These are phyloP conservation scores for Micromussa lordhowensis DNA, from an alignment of 92 coral and sea anemone species.

Conservation along the genomic window DNA sequence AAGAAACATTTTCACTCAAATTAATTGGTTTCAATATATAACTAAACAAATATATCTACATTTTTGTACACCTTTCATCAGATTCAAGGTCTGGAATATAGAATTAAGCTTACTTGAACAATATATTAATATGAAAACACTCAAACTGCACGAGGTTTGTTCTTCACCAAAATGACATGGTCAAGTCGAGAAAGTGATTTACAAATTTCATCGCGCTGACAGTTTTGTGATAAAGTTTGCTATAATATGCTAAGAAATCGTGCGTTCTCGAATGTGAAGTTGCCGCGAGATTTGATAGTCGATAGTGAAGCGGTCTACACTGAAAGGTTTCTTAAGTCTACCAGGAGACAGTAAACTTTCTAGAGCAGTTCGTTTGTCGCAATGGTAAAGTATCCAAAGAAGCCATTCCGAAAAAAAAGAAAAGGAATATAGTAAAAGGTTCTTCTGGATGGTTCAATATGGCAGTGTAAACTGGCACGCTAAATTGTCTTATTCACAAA, in stretches of 20 bases:
- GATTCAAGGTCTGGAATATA: neutral
- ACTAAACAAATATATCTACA: neutral
- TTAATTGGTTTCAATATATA: neutral
- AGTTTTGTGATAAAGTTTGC: neutral
- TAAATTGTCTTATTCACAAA: too few relatives aligned
- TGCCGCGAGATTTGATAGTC: conserved; percentile 79
- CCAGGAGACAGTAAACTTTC: conserved; percentile 80
- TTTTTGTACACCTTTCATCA: neutral
- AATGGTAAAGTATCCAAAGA: conserved; percentile 67
- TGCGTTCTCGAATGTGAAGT: conserved; percentile 38
- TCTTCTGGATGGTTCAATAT: too few relatives aligned
- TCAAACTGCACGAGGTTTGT: neutral
- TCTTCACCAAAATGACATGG: neutral
- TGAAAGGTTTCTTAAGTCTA: conserved; percentile 87
- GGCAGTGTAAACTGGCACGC: too few relatives aligned
- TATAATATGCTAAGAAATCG: neutral
- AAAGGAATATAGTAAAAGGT: neutral
- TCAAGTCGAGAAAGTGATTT: neutral
- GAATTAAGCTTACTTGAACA: neutral
- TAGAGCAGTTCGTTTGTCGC: conserved; percentile 69
- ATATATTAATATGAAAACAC: neutral
- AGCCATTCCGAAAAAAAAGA: conserved; percentile 71
- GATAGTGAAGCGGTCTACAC: conserved; percentile 81
- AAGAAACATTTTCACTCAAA: too few relatives aligned
- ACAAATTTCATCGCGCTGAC: neutral